Conservation (phyloP, 2,888 invertebrate species). For the Eucriotettix oculatus region DNA sequence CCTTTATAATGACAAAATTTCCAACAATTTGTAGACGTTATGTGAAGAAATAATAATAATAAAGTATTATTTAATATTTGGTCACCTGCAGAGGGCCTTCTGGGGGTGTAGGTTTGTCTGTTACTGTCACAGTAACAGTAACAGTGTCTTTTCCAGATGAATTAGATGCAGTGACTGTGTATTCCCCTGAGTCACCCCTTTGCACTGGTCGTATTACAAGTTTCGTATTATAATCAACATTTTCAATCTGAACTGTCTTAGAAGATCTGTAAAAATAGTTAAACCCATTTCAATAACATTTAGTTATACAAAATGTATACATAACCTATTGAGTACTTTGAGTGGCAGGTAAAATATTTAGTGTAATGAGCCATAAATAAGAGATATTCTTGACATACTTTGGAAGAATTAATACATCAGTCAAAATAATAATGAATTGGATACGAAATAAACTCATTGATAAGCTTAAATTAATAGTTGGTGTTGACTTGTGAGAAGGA, state of each 20-base stretch:
- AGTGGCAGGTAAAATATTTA: neutral
- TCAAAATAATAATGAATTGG: no score
- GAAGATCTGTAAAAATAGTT: constrained; percentile 17
- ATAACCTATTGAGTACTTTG: neutral
- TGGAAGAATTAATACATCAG: no score
- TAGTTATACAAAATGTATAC: neutral
- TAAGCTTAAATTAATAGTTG: no score
- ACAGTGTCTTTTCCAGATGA: constrained; percentile 76
- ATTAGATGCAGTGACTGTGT: constrained; percentile 71
- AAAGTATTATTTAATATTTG: no score
- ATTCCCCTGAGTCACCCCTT: constrained; percentile 73
- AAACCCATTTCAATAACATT: neutral
- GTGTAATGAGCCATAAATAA: no score
- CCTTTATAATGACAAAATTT: no score
- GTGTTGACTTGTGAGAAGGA: no score
- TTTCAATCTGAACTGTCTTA: constrained; percentile 65
- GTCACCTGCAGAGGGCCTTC: constrained; percentile 73
- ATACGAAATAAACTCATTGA: no score
- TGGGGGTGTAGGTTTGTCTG: constrained; percentile 74
- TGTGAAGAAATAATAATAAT: no score
- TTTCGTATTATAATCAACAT: constrained; percentile 76
- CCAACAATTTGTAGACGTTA: no score
- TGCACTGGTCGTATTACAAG: constrained; percentile 63
- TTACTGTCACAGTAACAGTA: constrained; percentile 63
- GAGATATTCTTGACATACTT: no score